Conservation (phyloP, 1,140 invertebrate species). For the Apis florea region DNA sequence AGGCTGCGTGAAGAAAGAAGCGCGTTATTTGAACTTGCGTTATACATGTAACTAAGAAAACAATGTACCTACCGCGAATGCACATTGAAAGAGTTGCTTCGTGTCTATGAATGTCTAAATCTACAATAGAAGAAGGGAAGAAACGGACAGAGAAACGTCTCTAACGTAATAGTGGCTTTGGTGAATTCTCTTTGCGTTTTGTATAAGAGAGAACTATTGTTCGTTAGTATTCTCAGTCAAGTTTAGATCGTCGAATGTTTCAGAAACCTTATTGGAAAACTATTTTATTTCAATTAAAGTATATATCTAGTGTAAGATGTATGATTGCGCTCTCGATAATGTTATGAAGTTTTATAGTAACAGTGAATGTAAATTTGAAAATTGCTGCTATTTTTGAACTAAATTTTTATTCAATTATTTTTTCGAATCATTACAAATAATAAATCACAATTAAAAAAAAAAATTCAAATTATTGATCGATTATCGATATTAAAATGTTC, state of each 20-base stretch:
- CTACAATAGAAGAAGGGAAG: slow-evolving; percentile 17
- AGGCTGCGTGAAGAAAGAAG: slow-evolving; percentile 18
- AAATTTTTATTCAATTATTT: background rate
- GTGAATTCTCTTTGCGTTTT: slow-evolving; percentile 35
- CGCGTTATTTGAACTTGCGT: background rate
- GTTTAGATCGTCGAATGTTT: slow-evolving; percentile 35
- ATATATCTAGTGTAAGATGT: background rate
- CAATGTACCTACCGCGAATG: slow-evolving; percentile 16
- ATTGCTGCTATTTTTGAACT: background rate
- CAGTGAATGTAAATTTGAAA: background rate
- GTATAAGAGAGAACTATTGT: slow-evolving; percentile 24
- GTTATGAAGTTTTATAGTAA: background rate
- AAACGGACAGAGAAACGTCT: slow-evolving; percentile 31
- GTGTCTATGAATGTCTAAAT: slow-evolving; percentile 16
- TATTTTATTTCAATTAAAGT: background rate
- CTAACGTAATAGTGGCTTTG: slow-evolving; percentile 37
- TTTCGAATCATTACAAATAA: background rate
- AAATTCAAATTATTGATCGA: background rate
- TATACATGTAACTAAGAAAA: slow-evolving; percentile 4
- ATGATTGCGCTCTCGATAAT: background rate
- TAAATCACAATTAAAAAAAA: background rate
- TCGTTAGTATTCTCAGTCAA: slow-evolving; percentile 30
- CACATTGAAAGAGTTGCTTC: slow-evolving; percentile 14
- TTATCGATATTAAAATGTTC: background rate
- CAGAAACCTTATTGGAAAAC: background rate